Base-by-base conservation (phyloP, 2,113 vertebrate genomes). In the Crotophaga sulcirostris region DNA sequence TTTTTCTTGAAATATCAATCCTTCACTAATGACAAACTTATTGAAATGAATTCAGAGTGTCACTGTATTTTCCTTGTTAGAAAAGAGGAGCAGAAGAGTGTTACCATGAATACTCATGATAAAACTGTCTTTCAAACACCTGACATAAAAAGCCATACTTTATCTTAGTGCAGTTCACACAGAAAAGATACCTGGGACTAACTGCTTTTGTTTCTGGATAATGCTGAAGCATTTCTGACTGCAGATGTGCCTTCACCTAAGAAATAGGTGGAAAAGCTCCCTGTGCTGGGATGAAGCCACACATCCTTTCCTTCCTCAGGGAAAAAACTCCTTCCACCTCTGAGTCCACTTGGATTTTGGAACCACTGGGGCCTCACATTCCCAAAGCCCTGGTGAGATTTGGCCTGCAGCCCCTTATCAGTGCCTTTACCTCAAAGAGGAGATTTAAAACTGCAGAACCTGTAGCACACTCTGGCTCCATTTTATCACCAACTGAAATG, bases 201-300 rank as follows among this genome's bases (percentile, higher is more conserved):
- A 66, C 31, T 23, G n/a, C 40, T 38, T 83, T 42, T 72, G 80
- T 20, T 60, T 40, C 52, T 60, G 56, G 63, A 64, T 45, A 64
- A 63, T 0, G 2, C 68, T 29, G 0, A 3, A 23, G 3, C 40
- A 7, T 34, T 47, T 62, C 66, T 6, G 1, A 2, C 13, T 42
- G 49, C 31, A n/a, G 38, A 69, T 3, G 2, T 15, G 19, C 55
- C 23, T 78, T 51, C 20, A 42, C 36, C 47, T 70, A 69, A n/a
- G n/a, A n/a, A n/a, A 18, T 2, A 47, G 31, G 8, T 24, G 60
- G 20, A 44, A 49, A 11, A 55, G 8, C 28, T 72, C 33, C 26
- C 21, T 1, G 51, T 12, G 16, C 19, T 5, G 44, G 28, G 56
- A 31, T 21, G 51, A 44, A 63, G 16, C 47, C 3, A 3, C 2